These are phyloP conservation scores for Pseudochaenichthys georgianus DNA, from an alignment of 2,797 vertebrate genomes.

Conservation along the genomic window DNA sequence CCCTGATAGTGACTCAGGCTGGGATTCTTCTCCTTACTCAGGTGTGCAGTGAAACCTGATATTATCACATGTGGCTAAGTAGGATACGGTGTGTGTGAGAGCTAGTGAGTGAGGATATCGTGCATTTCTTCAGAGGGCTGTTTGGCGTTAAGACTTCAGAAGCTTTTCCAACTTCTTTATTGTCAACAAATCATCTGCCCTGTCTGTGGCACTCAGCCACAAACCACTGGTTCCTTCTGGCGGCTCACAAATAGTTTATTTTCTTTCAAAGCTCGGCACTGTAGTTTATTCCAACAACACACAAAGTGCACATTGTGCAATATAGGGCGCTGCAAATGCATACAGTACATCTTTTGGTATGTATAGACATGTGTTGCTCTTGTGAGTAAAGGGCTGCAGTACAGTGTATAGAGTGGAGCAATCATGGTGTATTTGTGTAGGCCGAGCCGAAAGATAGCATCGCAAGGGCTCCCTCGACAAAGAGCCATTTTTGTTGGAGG, in stretches of 20 bases:
- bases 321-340: neutral
- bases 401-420: too few relatives aligned
- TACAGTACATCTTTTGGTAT: neutral
- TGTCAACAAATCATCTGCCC: neutral
- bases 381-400: neutral
- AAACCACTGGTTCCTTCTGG: neutral
- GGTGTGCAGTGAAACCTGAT: conserved; percentile 58
- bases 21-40: conserved; percentile 43
- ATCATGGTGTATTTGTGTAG: too few relatives aligned
- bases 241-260: neutral
- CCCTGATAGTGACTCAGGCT: conserved; percentile 35
- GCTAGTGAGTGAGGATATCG: neutral
- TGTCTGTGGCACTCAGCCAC: neutral
- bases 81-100: conserved; percentile 14
- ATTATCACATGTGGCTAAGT: conserved; percentile 56
- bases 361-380: neutral
- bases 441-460: too few relatives aligned
- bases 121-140: neutral
- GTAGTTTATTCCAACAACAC: neutral
- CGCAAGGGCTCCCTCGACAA: too few relatives aligned
- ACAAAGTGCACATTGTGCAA: neutral
- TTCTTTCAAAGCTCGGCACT: too few relatives aligned
- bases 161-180: neutral
- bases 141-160: neutral
- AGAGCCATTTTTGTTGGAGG: too few relatives aligned